phyloP scores from a whole-genome alignment of 1,140 invertebrate species.

The Ostrea denselamellosa region DNA sequence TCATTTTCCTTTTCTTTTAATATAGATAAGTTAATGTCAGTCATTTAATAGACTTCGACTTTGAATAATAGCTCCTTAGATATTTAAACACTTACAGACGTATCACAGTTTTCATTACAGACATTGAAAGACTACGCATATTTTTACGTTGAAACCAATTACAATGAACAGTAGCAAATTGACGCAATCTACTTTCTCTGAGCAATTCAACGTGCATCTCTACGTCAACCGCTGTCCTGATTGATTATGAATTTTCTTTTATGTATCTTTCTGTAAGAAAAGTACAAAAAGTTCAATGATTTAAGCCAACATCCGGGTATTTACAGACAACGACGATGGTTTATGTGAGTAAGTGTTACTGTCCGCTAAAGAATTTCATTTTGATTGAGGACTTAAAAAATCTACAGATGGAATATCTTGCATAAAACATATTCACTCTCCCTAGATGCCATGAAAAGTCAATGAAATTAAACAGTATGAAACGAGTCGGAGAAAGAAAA shows the following conservation, averaged over 20 bases:
- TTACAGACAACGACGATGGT: background rate
- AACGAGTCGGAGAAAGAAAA: background rate
- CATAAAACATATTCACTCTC: background rate
- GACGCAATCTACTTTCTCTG: background rate
- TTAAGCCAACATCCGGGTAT: background rate
- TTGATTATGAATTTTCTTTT: background rate
- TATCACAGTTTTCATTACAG: background rate
- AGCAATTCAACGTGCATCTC: background rate
- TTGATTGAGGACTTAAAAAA: background rate
- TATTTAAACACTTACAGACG: background rate
- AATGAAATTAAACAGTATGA: slow-evolving; percentile 3
- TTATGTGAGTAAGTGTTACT: background rate
- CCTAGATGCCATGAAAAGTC: background rate
- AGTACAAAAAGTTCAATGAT: too few species aligned
- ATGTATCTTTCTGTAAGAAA: too few species aligned
- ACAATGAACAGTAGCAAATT: background rate
- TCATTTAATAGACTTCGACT: background rate
- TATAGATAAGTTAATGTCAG: background rate
- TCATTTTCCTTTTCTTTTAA: background rate
- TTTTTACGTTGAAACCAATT: slow-evolving; percentile 20
- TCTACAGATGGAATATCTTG: background rate
- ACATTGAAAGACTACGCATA: background rate
- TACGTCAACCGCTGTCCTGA: background rate
- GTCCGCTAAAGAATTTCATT: background rate
- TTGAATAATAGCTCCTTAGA: background rate